Evolutionary conservation across 2,888 invertebrate species (phyloP).

Genomic region (Salpingus planirostris): DNA sequence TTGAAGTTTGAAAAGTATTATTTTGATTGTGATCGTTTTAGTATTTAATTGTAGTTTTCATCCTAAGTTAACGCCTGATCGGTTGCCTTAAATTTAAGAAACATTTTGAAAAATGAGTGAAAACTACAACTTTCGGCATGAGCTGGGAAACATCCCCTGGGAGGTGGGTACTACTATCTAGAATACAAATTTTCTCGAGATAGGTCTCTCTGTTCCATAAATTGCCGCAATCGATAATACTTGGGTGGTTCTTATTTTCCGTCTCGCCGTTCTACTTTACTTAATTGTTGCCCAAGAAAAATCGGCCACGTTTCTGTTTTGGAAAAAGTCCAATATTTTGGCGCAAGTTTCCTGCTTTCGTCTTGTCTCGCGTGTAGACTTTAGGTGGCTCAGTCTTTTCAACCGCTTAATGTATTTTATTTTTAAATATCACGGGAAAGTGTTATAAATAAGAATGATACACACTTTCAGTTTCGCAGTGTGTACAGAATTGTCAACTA

Average conservation of each 20-base stretch:
- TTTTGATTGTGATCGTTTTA: slow-evolving; percentile 1
- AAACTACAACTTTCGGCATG: slow-evolving; percentile 35
- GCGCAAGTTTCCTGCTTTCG: neutral
- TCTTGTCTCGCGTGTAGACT: no score
- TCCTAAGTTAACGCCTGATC: neutral
- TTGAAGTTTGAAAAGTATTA: slow-evolving; percentile 4
- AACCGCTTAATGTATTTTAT: neutral
- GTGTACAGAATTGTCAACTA: no score
- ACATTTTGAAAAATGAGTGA: slow-evolving; percentile 20
- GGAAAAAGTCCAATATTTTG: slow-evolving; percentile 7
- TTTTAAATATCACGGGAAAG: no score
- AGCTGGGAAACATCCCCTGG: slow-evolving; percentile 36
- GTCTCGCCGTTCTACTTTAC: no score
- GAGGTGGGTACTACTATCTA: no score
- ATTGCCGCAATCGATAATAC: neutral
- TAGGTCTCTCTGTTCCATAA: neutral
- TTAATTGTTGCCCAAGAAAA: no score
- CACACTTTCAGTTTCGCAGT: no score
- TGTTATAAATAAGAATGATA: no score
- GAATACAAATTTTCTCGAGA: neutral
- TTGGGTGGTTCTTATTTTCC: neutral
- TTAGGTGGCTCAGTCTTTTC: no score
- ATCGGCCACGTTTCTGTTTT: slow-evolving; percentile 5
- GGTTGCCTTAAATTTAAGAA: neutral
- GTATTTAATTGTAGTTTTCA: neutral